phyloP scores from a whole-genome alignment of 2,888 invertebrate species.

The Euplagia quadripunctaria region DNA sequence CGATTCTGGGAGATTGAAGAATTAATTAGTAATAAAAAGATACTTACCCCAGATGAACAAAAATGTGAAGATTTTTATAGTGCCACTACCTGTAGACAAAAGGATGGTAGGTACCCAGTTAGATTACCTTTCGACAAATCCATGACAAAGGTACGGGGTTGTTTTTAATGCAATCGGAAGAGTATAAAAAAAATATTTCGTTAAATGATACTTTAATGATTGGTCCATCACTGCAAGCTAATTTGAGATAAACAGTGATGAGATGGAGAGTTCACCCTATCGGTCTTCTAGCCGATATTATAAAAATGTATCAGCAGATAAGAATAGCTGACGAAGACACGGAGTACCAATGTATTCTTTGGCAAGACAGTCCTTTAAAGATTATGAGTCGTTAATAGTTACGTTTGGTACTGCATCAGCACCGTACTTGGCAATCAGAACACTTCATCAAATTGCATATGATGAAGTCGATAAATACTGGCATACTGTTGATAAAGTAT shows the following conservation, averaged over 20 bases:
- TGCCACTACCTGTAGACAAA: background rate
- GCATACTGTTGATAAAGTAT: background rate
- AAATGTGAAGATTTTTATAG: background rate
- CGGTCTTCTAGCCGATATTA: too few relatives aligned
- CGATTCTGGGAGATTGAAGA: background rate
- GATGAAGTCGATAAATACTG: background rate
- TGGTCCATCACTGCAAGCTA: too few relatives aligned
- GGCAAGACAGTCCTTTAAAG: constrained; percentile 1
- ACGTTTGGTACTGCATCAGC: background rate
- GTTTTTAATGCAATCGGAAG: too few relatives aligned
- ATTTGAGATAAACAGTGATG: too few relatives aligned
- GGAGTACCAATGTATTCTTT: background rate
- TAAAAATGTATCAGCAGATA: too few relatives aligned
- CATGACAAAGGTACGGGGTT: too few relatives aligned
- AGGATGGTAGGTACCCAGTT: background rate
- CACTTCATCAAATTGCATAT: background rate
- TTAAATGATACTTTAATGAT: too few relatives aligned
- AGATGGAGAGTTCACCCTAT: too few relatives aligned
- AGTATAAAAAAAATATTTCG: background rate
- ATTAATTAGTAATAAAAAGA: background rate
- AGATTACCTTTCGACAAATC: background rate
- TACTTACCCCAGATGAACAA: constrained; percentile 1
- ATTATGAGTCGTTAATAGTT: background rate
- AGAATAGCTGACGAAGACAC: too few relatives aligned
- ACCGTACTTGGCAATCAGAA: background rate